phyloP scores from a whole-genome alignment of 2,888 invertebrate species.

The Drosophila atripex region DNA sequence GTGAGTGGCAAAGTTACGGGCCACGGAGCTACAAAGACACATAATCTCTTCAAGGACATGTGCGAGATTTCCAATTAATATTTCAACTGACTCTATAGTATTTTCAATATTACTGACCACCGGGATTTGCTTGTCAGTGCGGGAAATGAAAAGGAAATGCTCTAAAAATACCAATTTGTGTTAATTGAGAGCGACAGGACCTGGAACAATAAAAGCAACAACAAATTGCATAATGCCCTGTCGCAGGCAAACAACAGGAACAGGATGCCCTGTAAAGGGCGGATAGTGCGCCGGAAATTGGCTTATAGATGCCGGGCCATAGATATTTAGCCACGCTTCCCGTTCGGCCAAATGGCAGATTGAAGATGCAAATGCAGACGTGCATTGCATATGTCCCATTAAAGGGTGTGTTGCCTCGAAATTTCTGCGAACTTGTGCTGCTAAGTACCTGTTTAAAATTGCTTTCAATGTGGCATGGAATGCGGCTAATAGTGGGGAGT shows the following conservation, averaged over 20 bases:
- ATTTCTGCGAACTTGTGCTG: conserved; percentile 14
- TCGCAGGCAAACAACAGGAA: conserved; percentile 3
- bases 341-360: conserved; percentile 64
- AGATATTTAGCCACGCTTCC: conserved; percentile 57
- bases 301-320: conserved; percentile 66
- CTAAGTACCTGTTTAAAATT: conserved; percentile 63
- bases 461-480: conserved; percentile 50
- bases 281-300: conserved; percentile 62
- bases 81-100: conserved; percentile 18
- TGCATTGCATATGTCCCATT: conserved; percentile 71
- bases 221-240: conserved; percentile 16
- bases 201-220: conserved; percentile 29
- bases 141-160: conserved; percentile 62
- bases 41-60: background rate
- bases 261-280: conserved; percentile 51
- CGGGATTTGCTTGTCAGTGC: background rate
- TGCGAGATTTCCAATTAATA: background rate
- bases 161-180: conserved; percentile 62
- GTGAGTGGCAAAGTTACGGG: conserved; percentile 18
- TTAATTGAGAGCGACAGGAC: conserved; percentile 64
- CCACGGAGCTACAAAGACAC: background rate
- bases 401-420: conserved; percentile 51
- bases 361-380: conserved; percentile 72
- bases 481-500: conserved; percentile 14
- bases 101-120: conserved; percentile 54